Evolutionary conservation across 2,888 invertebrate genomes (phyloP), one percentile per base, ranked within the genome.

Genomic region (Protula sp.): DNA sequence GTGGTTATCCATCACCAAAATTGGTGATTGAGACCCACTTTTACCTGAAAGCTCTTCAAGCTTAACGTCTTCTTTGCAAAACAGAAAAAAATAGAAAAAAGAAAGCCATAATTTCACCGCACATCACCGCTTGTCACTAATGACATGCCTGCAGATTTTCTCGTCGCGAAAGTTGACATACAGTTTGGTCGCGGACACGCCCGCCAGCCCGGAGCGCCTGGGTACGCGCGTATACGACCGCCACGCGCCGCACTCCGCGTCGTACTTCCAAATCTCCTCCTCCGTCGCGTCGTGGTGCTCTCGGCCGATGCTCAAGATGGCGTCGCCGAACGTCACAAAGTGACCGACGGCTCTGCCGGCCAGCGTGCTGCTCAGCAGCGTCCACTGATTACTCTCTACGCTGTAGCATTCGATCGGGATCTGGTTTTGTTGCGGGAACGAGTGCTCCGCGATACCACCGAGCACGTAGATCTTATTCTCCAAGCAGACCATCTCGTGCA

Each of bases 331-430:
- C 47, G 68, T 67, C 24, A 77, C 68, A 61, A 77, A 80, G 63
- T 80, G 79, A 24, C 79, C 79, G 24, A 79, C 72, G 22, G 78
- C 78, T 4, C 79, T 68, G 14, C 79, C 79, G 58, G 78, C 76
- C 2, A 79, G 71, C 0, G 79, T 80, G 27, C 72, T 73, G 19
- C 75, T 73, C 38, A 79, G 66, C 61, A 77, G 69, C 2, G 77
- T 78, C 79, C 79, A 80, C 67, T 79, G 78, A 55, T 74, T 72
- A 3, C 73, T 67, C 4, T 63, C 53, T 54, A 75, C 67, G 58
- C 72, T 70, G 67, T 72, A 80, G 57, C 70, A 69, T 63, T 80
- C 79, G 5, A 80, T 76, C 5, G 79, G 76, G 57, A 78, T 77
- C 64, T 77, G 76, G 27, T 75, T 76, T 55, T 77, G 75, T 22